Evolutionary conservation across 2,888 invertebrate species (phyloP), one percentile per base, ranked within the genome.

Genomic region (Agelastica alni): DNA sequence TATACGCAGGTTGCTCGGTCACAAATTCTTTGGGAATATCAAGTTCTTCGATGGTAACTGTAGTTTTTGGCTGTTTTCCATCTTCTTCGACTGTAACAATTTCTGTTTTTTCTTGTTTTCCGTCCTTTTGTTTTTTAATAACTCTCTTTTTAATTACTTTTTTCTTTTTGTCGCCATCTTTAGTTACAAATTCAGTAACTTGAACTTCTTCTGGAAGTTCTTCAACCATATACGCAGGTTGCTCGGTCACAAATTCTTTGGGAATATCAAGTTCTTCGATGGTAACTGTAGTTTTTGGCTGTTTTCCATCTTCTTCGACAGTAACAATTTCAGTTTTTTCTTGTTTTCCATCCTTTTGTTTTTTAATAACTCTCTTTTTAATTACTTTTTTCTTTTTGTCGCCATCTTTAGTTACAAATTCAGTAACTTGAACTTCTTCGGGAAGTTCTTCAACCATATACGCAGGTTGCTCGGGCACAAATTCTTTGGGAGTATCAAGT

Each of bases 91-190:
- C 49, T 7, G 67, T 64, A 17, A 67, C 64, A 52, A 77, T 75
- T 68, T 78, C 75, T 41, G 76, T 75, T 0, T 68, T 66, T 68
- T 77, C 70, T 48, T 77, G 59, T 46, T 72, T 73, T 14, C 66
- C 68, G 2, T 74, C 77, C 30, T 69, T 71, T 7, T 73, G 42
- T 75, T 76, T 56, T 30, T 43, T 57, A 6, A 77, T 75, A 0
- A 72, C 58, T 37, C 77, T 70, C 36, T 73, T 77, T 58, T 78
- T 80, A 6, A 80, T 79, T 1, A 77, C 68, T 53, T 77, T 76
- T 6, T 62, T 71, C 69, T 60, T 65, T 30, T 31, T 28, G 32
- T 56, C 59, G 32, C 49, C 44, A 18, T 60, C 47, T 53, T 63
- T 53, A 5, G 64, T n/a, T n/a, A n/a, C 61, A 10, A 53, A 57